phyloP scores from a whole-genome alignment of 2,888 invertebrate species.

The Ceramica pisi region DNA sequence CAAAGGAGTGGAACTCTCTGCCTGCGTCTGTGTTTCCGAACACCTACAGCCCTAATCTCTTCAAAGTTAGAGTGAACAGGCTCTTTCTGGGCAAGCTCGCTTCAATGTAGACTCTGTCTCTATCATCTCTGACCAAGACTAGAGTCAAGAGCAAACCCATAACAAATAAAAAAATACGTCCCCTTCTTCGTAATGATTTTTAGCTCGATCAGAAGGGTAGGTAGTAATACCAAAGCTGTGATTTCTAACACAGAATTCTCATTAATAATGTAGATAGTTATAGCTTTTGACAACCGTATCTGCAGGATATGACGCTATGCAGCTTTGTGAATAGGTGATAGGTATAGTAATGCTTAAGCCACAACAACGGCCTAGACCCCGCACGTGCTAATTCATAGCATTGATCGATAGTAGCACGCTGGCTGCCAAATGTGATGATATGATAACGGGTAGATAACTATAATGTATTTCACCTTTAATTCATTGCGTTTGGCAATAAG shows the following conservation, averaged over 20 bases:
- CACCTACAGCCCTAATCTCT: too few relatives aligned
- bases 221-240: background rate
- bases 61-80: too few relatives aligned
- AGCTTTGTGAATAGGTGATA: background rate
- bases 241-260: background rate
- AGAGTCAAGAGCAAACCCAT: too few relatives aligned
- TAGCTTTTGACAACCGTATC: too few relatives aligned
- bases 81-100: too few relatives aligned
- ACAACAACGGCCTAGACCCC: background rate
- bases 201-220: background rate
- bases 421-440: conserved; percentile 43
- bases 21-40: too few relatives aligned
- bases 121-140: too few relatives aligned
- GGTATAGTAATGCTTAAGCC: conserved; percentile 1
- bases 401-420: conserved; percentile 33
- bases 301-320: background rate
- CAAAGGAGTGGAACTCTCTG: too few relatives aligned
- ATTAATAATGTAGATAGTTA: background rate
- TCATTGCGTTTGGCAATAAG: conserved; percentile 47
- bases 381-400: conserved; percentile 30
- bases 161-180: too few relatives aligned
- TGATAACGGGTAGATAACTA: conserved; percentile 36
- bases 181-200: background rate
- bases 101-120: too few relatives aligned
- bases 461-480: conserved; percentile 34